These are phyloP conservation scores for Penaeus vannamei DNA, from an alignment of 1,140 invertebrate genomes.

Conservation along the genomic window DNA sequence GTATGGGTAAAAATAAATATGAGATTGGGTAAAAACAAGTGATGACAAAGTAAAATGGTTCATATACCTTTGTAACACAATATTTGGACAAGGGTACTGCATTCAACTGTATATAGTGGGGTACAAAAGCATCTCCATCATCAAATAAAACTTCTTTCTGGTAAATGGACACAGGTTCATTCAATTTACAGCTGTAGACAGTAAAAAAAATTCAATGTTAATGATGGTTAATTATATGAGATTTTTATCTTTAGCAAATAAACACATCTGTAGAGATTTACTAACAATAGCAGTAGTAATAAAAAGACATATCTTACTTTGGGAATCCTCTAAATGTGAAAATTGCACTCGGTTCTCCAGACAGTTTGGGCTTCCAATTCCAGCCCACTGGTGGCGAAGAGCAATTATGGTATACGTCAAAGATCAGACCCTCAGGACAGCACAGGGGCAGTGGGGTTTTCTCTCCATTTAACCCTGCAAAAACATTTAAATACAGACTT, in stretches of 20 bases:
- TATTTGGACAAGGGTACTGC: conserved; percentile 34
- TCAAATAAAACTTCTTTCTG: conserved; percentile 61
- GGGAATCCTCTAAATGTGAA: conserved; percentile 50
- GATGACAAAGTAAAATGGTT: not conserved
- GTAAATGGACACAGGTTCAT: conserved; percentile 49
- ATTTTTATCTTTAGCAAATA: too few species aligned
- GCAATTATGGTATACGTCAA: conserved; percentile 5
- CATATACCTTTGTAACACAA: conserved; percentile 55
- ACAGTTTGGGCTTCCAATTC: conserved; percentile 31
- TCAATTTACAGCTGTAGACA: conserved; percentile 43
- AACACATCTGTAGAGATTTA: too few species aligned
- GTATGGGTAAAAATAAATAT: too few species aligned
- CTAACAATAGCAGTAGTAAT: not conserved
- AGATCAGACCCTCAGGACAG: conserved; percentile 42
- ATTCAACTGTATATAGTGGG: conserved; percentile 53
- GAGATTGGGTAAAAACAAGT: too few species aligned
- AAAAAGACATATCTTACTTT: conserved; percentile 3
- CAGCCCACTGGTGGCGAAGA: not conserved
- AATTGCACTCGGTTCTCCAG: conserved; percentile 13
- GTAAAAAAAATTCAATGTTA: not conserved
- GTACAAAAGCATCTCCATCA: conserved; percentile 56
- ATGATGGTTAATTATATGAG: not conserved
- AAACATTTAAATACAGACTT: too few species aligned
- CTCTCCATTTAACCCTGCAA: not conserved
- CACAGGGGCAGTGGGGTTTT: conserved; percentile 26